Evolutionary conservation across 2,888 invertebrate genomes (phyloP), one percentile per base, ranked within the genome.

Genomic region (Ichneumoninae sp.): DNA sequence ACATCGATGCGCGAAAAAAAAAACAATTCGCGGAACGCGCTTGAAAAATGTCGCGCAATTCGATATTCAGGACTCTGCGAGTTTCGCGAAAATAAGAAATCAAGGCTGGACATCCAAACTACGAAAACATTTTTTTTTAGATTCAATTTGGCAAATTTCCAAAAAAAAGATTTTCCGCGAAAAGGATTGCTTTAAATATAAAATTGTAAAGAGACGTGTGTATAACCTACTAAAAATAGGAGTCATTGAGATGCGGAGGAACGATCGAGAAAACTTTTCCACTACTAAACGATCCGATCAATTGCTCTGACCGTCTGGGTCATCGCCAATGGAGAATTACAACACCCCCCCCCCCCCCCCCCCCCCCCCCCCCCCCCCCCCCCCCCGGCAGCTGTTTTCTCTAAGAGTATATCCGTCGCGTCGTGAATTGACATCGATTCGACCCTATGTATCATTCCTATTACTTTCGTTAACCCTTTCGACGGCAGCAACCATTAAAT

Each of bases 241-340:
- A 47, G 16, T 52, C n/a, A 60, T 60, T 4, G 26, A 30, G 10
- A 40, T 40, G 3, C 36, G n/a, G 40, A 40, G 19, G 30, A 52
- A 6, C 40, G 66, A 16, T 65, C 26, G 54, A 40, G 54, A 84
- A 84, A 89, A 89, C 69, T 88, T 89, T 89, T 89, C 90, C 89
- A 87, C 84, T 87, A 82, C 77, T 70, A 82, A 86, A 87, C 82
- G 85, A 84, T 80, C 80, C 84, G 87, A 88, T 89, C 90, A 88
- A 89, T 88, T 85, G 85, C 22, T 66, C 13, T 50, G 52, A 26
- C 50, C 52, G 77, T 60, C n/a, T 76, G 80, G 86, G 88, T 87
- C 87, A 87, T 86, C 72, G 78, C 77, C 84, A 87, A 82, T 52
- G 87, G 86, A 89, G 85, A 83, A 88, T 89, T 87, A 85, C 86